Evolutionary conservation across 2,888 invertebrate species (phyloP).

Genomic region (Gastracanthus pulcherrimus): DNA sequence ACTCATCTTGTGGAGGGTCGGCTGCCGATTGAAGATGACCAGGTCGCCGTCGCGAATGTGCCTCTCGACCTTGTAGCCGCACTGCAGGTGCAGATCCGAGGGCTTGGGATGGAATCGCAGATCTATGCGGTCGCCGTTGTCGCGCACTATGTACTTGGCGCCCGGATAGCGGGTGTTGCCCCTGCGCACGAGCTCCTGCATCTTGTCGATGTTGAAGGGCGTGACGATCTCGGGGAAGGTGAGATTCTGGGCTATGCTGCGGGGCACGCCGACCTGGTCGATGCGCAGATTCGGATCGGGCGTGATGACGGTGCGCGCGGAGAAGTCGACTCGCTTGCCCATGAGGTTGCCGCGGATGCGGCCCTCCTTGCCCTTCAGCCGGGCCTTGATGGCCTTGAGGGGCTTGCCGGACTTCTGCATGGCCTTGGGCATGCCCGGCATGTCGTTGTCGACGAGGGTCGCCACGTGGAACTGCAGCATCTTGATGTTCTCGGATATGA

Average conservation of each 20-base stretch:
- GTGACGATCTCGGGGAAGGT: conserved; percentile 99
- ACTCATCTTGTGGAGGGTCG: conserved; percentile 99
- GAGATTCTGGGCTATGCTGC: conserved; percentile 98
- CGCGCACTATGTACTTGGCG: conserved; percentile 98
- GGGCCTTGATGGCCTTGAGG: conserved; percentile 97
- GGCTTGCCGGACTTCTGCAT: conserved; percentile 99
- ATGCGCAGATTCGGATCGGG: conserved; percentile 96
- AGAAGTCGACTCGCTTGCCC: conserved; percentile 99
- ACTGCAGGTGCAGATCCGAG: conserved; percentile 96
- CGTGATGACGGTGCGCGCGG: conserved; percentile 98
- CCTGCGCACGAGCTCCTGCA: conserved; percentile 95
- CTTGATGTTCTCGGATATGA: conserved; percentile 97
- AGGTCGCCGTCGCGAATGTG: conserved; percentile 99
- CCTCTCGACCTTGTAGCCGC: conserved; percentile 95
- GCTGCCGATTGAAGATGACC: conserved; percentile 99
- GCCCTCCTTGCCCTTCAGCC: conserved; percentile 98
- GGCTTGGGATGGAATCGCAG: conserved; percentile 98
- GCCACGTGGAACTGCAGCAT: conserved; percentile 99
- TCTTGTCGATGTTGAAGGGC: conserved; percentile 97
- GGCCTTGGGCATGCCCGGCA: conserved; percentile 98
- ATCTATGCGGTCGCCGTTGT: conserved; percentile 99
- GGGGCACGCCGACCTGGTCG: conserved; percentile 98
- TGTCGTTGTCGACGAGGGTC: conserved; percentile 98
- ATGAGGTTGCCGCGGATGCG: conserved; percentile 99
- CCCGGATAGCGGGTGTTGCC: conserved; percentile 99